These are phyloP conservation scores for Helicoverpa assulta DNA, from an alignment of 2,888 invertebrate genomes.

Conservation along the genomic window DNA sequence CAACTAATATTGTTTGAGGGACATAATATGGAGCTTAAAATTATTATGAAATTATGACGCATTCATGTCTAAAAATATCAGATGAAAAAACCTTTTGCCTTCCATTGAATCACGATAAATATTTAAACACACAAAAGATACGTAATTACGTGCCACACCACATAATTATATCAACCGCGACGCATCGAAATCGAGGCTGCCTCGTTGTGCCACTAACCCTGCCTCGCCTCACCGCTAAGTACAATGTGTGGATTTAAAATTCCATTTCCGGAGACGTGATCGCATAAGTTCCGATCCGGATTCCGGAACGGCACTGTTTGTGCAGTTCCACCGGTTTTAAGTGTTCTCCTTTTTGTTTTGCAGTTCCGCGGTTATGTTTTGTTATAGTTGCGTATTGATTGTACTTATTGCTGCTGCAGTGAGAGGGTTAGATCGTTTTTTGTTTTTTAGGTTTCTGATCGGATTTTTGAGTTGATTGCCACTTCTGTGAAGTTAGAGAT, in stretches of 20 bases:
- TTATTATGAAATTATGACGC: no score
- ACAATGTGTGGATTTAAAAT: slow-evolving; percentile 86
- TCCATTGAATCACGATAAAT: no score
- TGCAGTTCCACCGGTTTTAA: slow-evolving; percentile 60
- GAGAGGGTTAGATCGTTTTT: slow-evolving; percentile 23
- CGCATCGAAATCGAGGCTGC: slow-evolving; percentile 8
- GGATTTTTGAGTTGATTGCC: slow-evolving; percentile 33
- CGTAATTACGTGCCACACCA: slow-evolving; percentile 28
- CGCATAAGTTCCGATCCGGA: slow-evolving; percentile 82
- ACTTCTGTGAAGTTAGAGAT: slow-evolving; percentile 2
- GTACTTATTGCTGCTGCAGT: slow-evolving; percentile 52
- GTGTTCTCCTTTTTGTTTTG: slow-evolving; percentile 62
- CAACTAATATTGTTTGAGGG: no score
- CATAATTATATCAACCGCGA: slow-evolving; percentile 40
- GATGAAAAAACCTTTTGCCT: no score
- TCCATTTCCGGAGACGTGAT: slow-evolving; percentile 86
- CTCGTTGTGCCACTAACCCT: slow-evolving; percentile 46
- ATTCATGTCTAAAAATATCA: no score
- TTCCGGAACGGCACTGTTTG: slow-evolving; percentile 66
- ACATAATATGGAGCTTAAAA: no score
- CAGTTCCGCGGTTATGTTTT: slow-evolving; percentile 55
- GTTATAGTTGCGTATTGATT: slow-evolving; percentile 61
- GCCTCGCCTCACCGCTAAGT: slow-evolving; percentile 66
- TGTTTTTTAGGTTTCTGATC: slow-evolving; percentile 14
- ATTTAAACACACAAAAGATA: neutral